Evolutionary conservation across 2,797 vertebrate species (phyloP).

Genomic region (Leucoraja ocellata): DNA sequence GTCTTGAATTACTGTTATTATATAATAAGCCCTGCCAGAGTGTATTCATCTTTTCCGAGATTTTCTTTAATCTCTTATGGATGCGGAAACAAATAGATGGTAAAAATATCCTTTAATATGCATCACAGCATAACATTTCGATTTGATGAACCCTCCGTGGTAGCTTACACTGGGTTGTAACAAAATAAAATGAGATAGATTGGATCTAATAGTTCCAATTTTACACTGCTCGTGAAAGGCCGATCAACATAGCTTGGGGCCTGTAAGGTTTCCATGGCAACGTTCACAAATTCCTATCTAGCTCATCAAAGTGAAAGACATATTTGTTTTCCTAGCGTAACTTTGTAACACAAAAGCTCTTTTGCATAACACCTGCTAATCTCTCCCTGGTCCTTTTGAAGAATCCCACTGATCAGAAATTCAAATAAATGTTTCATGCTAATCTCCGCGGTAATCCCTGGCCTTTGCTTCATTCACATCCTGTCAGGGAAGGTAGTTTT

Average conservation of each 20-base stretch:
- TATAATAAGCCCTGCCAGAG: background rate
- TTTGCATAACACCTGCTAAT: conserved; percentile 83
- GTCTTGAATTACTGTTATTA: no score
- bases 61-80: background rate
- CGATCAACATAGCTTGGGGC: conserved; percentile 56
- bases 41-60: background rate
- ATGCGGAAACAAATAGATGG: background rate
- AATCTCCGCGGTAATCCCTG: conserved; percentile 80
- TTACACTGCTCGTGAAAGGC: conserved; percentile 59
- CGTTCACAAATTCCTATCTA: conserved; percentile 74
- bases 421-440: conserved; percentile 83
- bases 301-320: conserved; percentile 78
- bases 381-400: conserved; percentile 57
- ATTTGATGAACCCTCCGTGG: conserved; percentile 41
- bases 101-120: conserved; percentile 17
- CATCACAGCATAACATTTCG: conserved; percentile 19
- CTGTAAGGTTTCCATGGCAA: conserved; percentile 75
- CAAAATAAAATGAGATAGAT: conserved; percentile 48
- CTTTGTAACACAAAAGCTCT: conserved; percentile 68
- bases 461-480: conserved; percentile 62
- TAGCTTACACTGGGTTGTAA: conserved; percentile 46
- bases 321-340: conserved; percentile 91
- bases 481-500: conserved; percentile 68
- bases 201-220: conserved; percentile 60
- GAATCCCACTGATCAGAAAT: conserved; percentile 67